phyloP scores from a whole-genome alignment of 2,888 invertebrate genomes.

The Lepidonotus clava region DNA sequence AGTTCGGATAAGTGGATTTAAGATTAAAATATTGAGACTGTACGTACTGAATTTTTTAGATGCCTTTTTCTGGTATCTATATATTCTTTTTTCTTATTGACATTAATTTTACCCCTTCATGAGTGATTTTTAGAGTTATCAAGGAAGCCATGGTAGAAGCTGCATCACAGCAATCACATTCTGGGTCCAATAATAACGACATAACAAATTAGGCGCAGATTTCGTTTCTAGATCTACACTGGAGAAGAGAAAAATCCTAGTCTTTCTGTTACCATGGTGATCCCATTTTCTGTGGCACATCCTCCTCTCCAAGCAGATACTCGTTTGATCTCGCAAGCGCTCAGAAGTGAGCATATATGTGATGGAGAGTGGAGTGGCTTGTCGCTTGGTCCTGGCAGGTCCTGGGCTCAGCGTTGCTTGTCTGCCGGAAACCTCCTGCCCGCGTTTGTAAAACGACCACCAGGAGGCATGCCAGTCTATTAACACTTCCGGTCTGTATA shows the following conservation, averaged over 20 bases:
- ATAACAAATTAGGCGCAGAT: neutral
- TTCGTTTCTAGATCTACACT: neutral
- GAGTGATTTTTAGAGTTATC: neutral
- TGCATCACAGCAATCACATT: too few relatives aligned
- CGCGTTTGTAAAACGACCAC: conserved; percentile 17
- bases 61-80: too few relatives aligned
- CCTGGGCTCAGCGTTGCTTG: neutral
- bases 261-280: conserved; percentile 14
- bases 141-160: too few relatives aligned
- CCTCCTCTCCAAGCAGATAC: neutral
- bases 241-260: neutral
- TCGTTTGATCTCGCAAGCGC: too few relatives aligned
- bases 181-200: too few relatives aligned
- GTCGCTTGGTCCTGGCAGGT: neutral
- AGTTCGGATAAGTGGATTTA: too few relatives aligned
- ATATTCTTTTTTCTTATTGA: too few relatives aligned
- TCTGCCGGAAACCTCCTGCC: conserved; percentile 5
- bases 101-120: too few relatives aligned
- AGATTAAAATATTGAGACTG: too few relatives aligned
- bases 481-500: conserved; percentile 15
- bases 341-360: neutral
- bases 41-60: too few relatives aligned
- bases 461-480: conserved; percentile 10
- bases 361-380: neutral
- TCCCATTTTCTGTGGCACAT: too few relatives aligned